phyloP scores from a whole-genome alignment of 2,113 vertebrate genomes.

The Eupsittula cactorum region DNA sequence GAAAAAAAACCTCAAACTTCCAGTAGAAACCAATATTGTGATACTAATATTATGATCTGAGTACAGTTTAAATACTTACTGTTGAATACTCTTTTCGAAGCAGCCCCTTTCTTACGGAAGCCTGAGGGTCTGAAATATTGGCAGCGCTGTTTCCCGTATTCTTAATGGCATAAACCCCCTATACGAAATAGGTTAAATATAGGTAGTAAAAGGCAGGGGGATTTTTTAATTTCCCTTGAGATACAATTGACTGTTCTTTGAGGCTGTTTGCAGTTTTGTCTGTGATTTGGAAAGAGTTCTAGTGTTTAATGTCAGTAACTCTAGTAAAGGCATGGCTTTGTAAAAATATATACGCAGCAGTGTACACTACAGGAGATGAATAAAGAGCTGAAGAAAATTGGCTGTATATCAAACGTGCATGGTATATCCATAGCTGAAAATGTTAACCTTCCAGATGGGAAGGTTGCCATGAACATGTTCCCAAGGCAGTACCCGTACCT shows the following conservation, averaged over 20 bases:
- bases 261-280: not conserved
- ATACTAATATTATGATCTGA: conserved; percentile 30
- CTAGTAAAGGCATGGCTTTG: not conserved
- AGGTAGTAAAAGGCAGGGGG: not conserved
- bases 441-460: not conserved
- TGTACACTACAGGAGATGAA: not conserved
- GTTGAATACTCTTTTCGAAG: conserved; percentile 1
- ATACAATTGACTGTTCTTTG: not conserved
- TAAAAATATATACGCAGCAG: not conserved
- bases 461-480: not conserved
- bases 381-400: not conserved
- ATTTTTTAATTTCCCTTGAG: conserved; percentile 36
- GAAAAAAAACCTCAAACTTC: not conserved
- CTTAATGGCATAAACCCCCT: not conserved
- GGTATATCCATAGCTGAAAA: not conserved
- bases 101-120: conserved; percentile 3
- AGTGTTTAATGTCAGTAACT: not conserved
- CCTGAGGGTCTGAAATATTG: not conserved
- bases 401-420: not conserved
- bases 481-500: not conserved
- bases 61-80: conserved; percentile 20
- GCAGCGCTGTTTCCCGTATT: not conserved
- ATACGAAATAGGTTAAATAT: not conserved
- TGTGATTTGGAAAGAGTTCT: conserved; percentile 11
- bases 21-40: not conserved